phyloP scores from a whole-genome alignment of 2,113 vertebrate genomes.

The Machaerirhynchus nigripectus region DNA sequence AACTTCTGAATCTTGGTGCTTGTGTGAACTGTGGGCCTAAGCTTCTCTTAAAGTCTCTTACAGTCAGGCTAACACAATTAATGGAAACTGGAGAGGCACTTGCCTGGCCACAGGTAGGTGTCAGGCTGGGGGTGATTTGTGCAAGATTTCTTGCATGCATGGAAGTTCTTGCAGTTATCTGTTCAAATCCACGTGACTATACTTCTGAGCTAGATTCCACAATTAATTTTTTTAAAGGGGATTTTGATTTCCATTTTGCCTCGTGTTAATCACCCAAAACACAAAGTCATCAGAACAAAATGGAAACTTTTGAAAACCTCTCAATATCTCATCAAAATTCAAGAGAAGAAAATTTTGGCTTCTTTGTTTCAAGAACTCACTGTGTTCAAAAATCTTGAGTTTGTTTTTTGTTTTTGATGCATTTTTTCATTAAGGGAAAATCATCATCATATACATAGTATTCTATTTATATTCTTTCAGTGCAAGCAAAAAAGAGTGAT shows the following conservation, averaged over 20 bases:
- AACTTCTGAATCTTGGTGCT: not conserved
- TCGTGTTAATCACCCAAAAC: rapidly evolving
- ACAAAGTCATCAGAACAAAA: not conserved
- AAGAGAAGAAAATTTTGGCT: not conserved
- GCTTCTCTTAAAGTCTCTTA: not conserved
- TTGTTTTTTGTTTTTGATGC: not conserved
- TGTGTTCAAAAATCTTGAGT: rapidly evolving
- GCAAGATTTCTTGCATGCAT: not conserved
- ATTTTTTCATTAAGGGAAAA: not conserved
- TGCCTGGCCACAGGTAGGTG: rapidly evolving
- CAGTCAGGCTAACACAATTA: rapidly evolving
- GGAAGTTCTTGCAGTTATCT: not conserved
- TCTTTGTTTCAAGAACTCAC: not conserved
- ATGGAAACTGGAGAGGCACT: not conserved
- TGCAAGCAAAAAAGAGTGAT: not conserved
- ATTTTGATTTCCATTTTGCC: not conserved
- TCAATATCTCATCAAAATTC: not conserved
- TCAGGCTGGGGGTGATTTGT: not conserved
- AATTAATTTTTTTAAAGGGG: not conserved
- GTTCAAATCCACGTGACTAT: not conserved
- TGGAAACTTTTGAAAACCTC: rapidly evolving
- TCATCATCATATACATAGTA: rapidly evolving
- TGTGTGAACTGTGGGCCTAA: not conserved
- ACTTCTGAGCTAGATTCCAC: not conserved
- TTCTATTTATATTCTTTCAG: not conserved